Evolutionary conservation across 2,113 vertebrate species (phyloP), one percentile per base, ranked within the genome.

Genomic region (Paratilapia polleni): DNA sequence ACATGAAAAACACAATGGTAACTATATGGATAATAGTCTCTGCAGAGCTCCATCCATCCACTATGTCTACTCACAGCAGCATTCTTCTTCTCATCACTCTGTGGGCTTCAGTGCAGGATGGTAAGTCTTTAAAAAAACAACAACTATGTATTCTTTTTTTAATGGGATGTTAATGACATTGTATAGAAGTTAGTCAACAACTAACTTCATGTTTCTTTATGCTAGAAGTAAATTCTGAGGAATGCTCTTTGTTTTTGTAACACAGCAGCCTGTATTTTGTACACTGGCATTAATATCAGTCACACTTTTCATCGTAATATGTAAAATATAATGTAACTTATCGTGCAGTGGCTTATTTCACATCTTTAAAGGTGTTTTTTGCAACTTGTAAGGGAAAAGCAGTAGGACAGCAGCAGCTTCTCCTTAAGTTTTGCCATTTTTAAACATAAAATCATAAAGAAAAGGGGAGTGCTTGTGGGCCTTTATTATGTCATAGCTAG

Each of bases 31-130:
- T 56, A 75, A 54, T 14, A 82, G 41, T 62, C 24, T 68, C 84
- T 47, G 54, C 24, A 74, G 77, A 90, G 36, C 34, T 63, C 61
- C 54, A 76, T 80, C 84, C 77, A 6, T 49, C 85, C 52, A 28
- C 26, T 3, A 93, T 95, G 94, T 87, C 92, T 14, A 7, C 91
- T 43, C 87, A 87, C 47, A 78, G 80, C 74, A 78, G 62, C 52
- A 8, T 95, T 61, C 80, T 95, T 66, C 82, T 96, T 15, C 83
- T 93, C 41, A 38, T 93, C 81, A 86, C 87, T 31, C 74, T 94
- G 6, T 94, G 90, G 91, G 88, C 83, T 28, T 93, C 93, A 5
- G 5, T 94, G 80, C 92, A 93, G 61, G 90, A 92, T 6, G 93
- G 94, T 95, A 49, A 92, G 93, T 91, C 2, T 15, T 60, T n/a